Conservation (phyloP, 2,888 invertebrate genomes). For the Lottia gigantea region DNA sequence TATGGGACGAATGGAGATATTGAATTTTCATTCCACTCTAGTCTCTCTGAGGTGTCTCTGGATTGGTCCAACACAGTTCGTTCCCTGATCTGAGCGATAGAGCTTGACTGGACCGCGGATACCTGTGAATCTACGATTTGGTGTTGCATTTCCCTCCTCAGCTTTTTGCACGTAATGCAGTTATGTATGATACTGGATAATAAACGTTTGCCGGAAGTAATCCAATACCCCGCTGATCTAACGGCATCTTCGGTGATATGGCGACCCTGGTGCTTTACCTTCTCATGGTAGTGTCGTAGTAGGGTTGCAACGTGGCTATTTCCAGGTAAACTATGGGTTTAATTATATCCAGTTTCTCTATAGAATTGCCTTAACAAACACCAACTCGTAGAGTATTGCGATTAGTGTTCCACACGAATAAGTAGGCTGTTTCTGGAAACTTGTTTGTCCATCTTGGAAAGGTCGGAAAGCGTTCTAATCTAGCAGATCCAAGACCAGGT, state of each 20-base stretch:
- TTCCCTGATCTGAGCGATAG: constrained; percentile 22
- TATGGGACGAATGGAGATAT: constrained; percentile 25
- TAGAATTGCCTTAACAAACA: constrained; percentile 21
- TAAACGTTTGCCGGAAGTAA: constrained; percentile 16
- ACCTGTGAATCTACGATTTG: constrained; percentile 26
- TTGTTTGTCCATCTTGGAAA: constrained; percentile 5
- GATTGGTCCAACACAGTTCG: constrained; percentile 24
- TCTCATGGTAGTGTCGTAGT: constrained; percentile 27
- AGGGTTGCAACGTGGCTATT: constrained; percentile 25
- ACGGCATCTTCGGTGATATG: constrained; percentile 36
- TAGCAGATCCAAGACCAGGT: too few relatives aligned
- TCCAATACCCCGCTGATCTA: constrained; percentile 17
- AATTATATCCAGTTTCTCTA: constrained; percentile 12
- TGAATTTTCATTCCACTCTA: constrained; percentile 21
- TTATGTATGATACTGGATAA: constrained; percentile 14
- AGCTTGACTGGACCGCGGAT: constrained; percentile 25
- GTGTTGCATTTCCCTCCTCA: constrained; percentile 15
- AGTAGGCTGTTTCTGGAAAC: constrained; percentile 23
- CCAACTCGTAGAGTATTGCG: constrained; percentile 28
- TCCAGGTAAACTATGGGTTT: constrained; percentile 26
- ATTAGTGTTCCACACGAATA: constrained; percentile 17
- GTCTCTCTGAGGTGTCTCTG: not conserved
- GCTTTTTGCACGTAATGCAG: constrained; percentile 19
- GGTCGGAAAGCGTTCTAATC: too few relatives aligned
- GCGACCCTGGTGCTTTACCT: constrained; percentile 33